A percentile compares a stretch with the other conserved stretches of the same genome.
These are phyloP conservation scores for Zaprionus ghesquierei DNA, from an alignment of 1,140 invertebrate genomes.

Conservation along the genomic window DNA sequence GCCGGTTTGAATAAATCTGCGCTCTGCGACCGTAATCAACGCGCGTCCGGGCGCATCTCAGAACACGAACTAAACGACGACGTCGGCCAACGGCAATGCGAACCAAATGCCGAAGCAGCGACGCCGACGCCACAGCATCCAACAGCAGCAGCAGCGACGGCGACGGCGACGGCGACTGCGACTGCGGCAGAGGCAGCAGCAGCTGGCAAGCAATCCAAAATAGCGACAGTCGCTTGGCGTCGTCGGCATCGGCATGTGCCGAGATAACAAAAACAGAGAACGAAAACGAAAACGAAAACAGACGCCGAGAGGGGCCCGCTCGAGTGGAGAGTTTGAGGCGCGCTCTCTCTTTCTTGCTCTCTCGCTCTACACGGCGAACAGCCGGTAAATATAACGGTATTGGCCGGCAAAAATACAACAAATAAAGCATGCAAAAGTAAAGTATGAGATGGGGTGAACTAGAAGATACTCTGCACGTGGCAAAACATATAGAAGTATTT, in stretches of 20 bases:
- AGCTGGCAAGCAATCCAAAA: slow-evolving; percentile 65
- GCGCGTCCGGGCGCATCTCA: slow-evolving; percentile 78
- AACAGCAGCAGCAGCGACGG: slow-evolving; percentile 16
- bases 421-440: neutral
- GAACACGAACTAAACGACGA: slow-evolving; percentile 80
- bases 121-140: slow-evolving; percentile 33
- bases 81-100: slow-evolving; percentile 46
- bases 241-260: slow-evolving; percentile 45
- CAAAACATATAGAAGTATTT: neutral
- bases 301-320: slow-evolving; percentile 4
- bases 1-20: slow-evolving; percentile 43
- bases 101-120: slow-evolving; percentile 41
- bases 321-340: slow-evolving; percentile 45
- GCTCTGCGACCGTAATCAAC: slow-evolving; percentile 62
- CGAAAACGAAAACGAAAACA: slow-evolving; percentile 47
- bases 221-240: slow-evolving; percentile 48
- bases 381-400: slow-evolving; percentile 60
- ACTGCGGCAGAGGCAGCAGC: slow-evolving; percentile 15
- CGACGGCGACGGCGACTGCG: slow-evolving; percentile 8
- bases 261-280: slow-evolving; percentile 80
- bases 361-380: slow-evolving; percentile 39
- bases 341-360: slow-evolving; percentile 10
- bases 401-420: slow-evolving; percentile 56
- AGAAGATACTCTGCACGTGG: neutral
- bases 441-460: neutral